A percentile compares a stretch with the other conserved stretches of the same genome.
Evolutionary conservation across 2,113 vertebrate species (phyloP).

Genomic region (Talpa occidentalis): DNA sequence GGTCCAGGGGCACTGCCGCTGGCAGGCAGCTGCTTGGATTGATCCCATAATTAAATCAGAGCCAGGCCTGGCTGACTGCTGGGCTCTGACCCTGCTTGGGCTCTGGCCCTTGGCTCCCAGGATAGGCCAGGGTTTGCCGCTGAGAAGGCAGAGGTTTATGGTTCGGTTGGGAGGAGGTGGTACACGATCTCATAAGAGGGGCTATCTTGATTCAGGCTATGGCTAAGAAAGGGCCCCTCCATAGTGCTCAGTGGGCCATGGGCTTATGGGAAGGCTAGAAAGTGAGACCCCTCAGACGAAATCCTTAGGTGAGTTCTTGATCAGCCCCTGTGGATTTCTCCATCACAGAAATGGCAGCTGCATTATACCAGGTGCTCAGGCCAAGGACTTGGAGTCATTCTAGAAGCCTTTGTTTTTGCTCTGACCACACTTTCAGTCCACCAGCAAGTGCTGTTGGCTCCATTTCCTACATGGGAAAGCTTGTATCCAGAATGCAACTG

Average conservation of each 20-base stretch:
- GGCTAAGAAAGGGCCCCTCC: neutral
- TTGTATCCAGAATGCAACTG: neutral
- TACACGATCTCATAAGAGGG: neutral
- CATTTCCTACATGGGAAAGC: neutral
- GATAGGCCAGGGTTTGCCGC: neutral
- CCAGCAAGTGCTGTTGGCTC: neutral
- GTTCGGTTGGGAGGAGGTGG: no score
- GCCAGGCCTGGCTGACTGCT: constrained; percentile 37
- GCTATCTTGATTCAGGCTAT: neutral
- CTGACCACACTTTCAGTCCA: no score
- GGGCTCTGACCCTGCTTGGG: constrained; percentile 31
- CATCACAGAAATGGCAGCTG: neutral
- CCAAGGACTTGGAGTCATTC: neutral
- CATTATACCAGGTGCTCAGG: neutral
- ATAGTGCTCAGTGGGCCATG: neutral
- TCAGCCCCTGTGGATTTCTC: neutral
- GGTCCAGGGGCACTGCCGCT: constrained; percentile 28
- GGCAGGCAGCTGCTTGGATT: constrained; percentile 56
- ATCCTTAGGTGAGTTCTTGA: neutral
- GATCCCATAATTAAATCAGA: constrained; percentile 70
- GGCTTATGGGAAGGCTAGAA: neutral
- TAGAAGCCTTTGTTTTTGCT: neutral
- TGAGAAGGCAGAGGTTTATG: neutral
- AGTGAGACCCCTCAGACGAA: neutral
- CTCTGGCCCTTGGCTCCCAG: constrained; percentile 9